Base-by-base conservation (phyloP, 2,797 vertebrate species). In the Peromyscus melanophrys region DNA sequence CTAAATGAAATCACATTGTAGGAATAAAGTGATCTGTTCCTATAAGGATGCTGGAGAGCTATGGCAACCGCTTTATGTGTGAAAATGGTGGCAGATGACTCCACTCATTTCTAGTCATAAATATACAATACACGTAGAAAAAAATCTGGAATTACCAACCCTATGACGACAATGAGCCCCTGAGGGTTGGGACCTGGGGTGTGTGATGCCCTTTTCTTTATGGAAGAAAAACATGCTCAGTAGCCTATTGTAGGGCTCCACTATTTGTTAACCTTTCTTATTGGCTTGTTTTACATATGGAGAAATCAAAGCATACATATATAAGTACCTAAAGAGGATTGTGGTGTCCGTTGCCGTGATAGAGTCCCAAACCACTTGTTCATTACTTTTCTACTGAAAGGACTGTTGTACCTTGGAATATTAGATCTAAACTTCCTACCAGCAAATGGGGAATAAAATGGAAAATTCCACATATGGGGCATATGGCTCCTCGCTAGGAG, bases 401-500 rank as follows among this genome's bases (percentile, higher is more conserved):
- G 80, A 80, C 89, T 92, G 85, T 94, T 96, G 96, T 95, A 96
- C 96, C 96, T 96, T 87, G 81, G 97, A 96, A 96, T 97, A 97
- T 98, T 97, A 97, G 94, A 88, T 94, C 96, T 98, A 96, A 96
- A 97, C 94, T 97, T 97, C 98, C 97, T 97, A 98, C 98, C 87
- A 97, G 97, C 97, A 98, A 98, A 97, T 97, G 97, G 97, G 96
- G 97, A 97, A 96, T 97, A 94, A 97, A 97, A 97, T 97, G 97
- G 97, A 98, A 97, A 97, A 97, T 96, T 98, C 97, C 97, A 93
- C 97, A 94, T 96, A 96, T 90, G 96, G 97, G 97, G 97, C 98
- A 98, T 98, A 98, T 98, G 98, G 98, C 96, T 95, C 97, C 98
- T 98, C 98, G 57, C 97, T 97, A 97, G 98, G 98, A 97, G 95